A percentile compares a stretch with the other conserved stretches of the same genome.
These are phyloP conservation scores for Notolabrus celidotus DNA, from an alignment of 2,797 vertebrate species.

Conservation along the genomic window DNA sequence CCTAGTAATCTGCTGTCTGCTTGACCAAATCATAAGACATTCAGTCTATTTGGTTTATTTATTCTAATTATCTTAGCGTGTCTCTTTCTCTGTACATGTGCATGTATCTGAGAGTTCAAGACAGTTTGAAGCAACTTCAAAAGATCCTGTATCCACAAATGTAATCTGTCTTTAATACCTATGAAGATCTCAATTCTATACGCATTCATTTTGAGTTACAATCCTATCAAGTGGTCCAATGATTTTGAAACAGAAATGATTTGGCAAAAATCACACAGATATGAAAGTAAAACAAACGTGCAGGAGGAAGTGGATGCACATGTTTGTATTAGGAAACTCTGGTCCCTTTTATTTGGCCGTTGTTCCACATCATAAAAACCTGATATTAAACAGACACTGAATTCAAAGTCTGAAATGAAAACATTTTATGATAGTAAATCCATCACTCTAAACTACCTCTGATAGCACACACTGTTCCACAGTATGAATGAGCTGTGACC, in stretches of 20 bases:
- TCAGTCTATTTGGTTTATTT: slow-evolving; percentile 47
- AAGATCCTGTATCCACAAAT: slow-evolving; percentile 29
- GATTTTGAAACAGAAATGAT: slow-evolving; percentile 42
- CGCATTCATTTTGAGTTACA: not conserved
- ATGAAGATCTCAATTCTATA: slow-evolving; percentile 11
- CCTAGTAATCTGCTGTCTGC: slow-evolving; percentile 11
- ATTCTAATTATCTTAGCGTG: slow-evolving; percentile 53
- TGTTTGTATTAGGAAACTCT: slow-evolving; percentile 39
- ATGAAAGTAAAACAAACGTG: slow-evolving; percentile 28
- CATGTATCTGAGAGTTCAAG: slow-evolving; percentile 9
- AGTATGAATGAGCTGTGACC: slow-evolving; percentile 44
- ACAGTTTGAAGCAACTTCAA: slow-evolving; percentile 55
- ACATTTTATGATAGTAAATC: slow-evolving; percentile 39
- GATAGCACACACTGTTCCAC: slow-evolving; percentile 2
- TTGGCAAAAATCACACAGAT: slow-evolving; percentile 27
- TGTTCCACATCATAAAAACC: slow-evolving; percentile 25
- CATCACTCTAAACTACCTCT: slow-evolving; percentile 26
- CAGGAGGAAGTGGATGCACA: slow-evolving; percentile 10
- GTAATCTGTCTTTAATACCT: slow-evolving; percentile 53
- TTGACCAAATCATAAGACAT: slow-evolving; percentile 49
- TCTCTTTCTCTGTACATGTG: slow-evolving; percentile 8
- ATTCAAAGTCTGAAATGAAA: slow-evolving; percentile 32
- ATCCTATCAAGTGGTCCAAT: slow-evolving; percentile 18
- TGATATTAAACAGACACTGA: slow-evolving; percentile 35
- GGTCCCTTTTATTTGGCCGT: slow-evolving; percentile 19